Conservation (phyloP, 2,888 invertebrate species). For the Platerodrilus igneus region DNA sequence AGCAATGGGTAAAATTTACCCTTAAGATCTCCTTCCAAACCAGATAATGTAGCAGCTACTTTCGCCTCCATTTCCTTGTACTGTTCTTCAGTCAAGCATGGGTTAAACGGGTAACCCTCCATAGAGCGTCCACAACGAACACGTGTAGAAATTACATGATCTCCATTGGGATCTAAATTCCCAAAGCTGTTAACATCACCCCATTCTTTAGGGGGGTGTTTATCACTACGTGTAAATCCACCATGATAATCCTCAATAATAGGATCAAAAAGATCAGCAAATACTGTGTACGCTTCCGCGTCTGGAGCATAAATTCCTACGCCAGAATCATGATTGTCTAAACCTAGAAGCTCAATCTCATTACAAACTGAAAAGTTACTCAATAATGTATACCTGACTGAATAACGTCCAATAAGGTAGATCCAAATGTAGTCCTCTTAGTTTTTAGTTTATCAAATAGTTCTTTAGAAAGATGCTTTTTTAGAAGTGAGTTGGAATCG, state of each 20-base stretch:
- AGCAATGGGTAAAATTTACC: conserved; percentile 93
- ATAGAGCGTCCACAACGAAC: conserved; percentile 93
- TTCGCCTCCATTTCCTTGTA: conserved; percentile 97
- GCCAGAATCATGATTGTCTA: conserved; percentile 94
- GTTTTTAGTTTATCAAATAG: conserved; percentile 88
- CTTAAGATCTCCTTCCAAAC: conserved; percentile 83
- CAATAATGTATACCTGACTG: conserved; percentile 72
- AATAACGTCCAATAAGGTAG: conserved; percentile 88
- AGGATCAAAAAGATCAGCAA: conserved; percentile 91
- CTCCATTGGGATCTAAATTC: conserved; percentile 87
- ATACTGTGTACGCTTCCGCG: conserved; percentile 90
- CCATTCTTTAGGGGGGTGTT: conserved; percentile 91
- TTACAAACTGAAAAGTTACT: not conserved
- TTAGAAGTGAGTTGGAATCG: conserved; percentile 93
- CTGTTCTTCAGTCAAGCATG: conserved; percentile 92
- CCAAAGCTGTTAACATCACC: conserved; percentile 87
- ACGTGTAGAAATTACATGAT: conserved; percentile 92
- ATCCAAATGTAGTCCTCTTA: conserved; percentile 90
- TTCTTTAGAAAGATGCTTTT: conserved; percentile 90
- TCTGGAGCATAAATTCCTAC: conserved; percentile 97
- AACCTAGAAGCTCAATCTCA: conserved; percentile 59
- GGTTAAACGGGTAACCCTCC: conserved; percentile 97
- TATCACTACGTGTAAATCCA: conserved; percentile 91
- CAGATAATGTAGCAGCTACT: conserved; percentile 75
- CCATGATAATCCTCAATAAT: conserved; percentile 97